Base-by-base conservation (phyloP, 2,113 vertebrate genomes). In the Rhinoptilus africanus region DNA sequence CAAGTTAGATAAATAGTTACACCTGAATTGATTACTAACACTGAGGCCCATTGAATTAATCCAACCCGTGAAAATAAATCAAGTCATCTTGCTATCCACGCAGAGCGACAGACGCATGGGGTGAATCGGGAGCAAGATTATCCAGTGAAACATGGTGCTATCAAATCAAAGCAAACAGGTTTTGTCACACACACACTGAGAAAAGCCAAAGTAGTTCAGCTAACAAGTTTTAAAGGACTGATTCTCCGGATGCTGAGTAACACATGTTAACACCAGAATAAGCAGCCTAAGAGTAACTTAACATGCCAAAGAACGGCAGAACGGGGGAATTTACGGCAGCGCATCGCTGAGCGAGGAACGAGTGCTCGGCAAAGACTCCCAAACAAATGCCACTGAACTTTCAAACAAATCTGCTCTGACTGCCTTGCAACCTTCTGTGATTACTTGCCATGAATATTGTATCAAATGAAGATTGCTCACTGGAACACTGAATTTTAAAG, bases 371-470 rank as follows among this genome's bases (percentile, higher is more conserved):
- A 95, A 93, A 94, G 67, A 32, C 73, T 94, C 92, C 94, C 91
- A 80, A 92, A 91, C 76, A 94, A 96, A 95, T 57, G 86, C 95
- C 95, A 93, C 19, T 79, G 89, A 94, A 95, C 92, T 95, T 95
- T 51, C 77, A 73, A 95, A 91, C 91, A 95, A 93, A 96, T 86
- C 80, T 95, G 86, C 91, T 97, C 84, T 82, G 94, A 92, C 91
- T 95, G 83, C 62, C 57, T 37, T 45, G 86, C 95, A 92, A 94
- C 84, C 84, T 85, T 93, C 89, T 95, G 95, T 92, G 92, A 97
- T 95, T 96, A 79, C 94, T 83, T 73, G 4, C 94, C 92, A 97
- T 96, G 84, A 97, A 95, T 95, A 96, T 94, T 96, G 86, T 96
- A 97, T 92, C 94, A 87, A 91, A 92, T 45, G 62, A 76, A 92